Evolutionary conservation across 1,140 invertebrate species (phyloP), one percentile per base, ranked within the genome.

Genomic region (Drosophila yakuba): DNA sequence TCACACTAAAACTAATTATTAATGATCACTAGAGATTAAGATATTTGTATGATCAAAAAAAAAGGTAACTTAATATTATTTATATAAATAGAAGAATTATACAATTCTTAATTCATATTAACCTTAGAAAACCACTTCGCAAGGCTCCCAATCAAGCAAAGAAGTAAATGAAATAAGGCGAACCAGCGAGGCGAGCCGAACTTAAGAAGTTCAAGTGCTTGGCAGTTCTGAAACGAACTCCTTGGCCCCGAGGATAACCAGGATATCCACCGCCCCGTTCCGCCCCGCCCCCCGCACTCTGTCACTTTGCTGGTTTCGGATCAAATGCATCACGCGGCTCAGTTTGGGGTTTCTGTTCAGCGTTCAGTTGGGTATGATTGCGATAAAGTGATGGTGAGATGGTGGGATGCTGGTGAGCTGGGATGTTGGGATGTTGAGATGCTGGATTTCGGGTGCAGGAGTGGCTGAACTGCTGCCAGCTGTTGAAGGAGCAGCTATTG

Each of bases 251-350:
- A 20, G 17, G 41, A 45, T 57, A 20, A 12, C 52, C 32, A 11
- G 36, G 50, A 39, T 35, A 3, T 32, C 6, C 6, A 1, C 7
- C 28, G 12, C 32, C 35, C 20, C 56, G 11, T 17, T 17, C 17
- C 54, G 17, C 2, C 51, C 45, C 43, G 20, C 47, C 4, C 25
- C 25, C 4, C 25, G 64, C 44, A 71, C 67, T 50, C 66, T 50
- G 82, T 66, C 78, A 78, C 80, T 85, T 85, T 48, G 64, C 74
- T 63, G 74, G 74, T 68, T 69, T 79, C 41, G 76, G 66, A 86
- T 86, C 82, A 86, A 88, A 88, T 86, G 79, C 79, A 88, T 79
- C 73, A 76, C 69, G 48, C 54, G 58, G 52, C 66, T 52, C 48
- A 57, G 72, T 75, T 67, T 59, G 72, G 61, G 59, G 61, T 66